Base-by-base conservation (phyloP, 1,140 invertebrate genomes). In the Cherax destructor region DNA sequence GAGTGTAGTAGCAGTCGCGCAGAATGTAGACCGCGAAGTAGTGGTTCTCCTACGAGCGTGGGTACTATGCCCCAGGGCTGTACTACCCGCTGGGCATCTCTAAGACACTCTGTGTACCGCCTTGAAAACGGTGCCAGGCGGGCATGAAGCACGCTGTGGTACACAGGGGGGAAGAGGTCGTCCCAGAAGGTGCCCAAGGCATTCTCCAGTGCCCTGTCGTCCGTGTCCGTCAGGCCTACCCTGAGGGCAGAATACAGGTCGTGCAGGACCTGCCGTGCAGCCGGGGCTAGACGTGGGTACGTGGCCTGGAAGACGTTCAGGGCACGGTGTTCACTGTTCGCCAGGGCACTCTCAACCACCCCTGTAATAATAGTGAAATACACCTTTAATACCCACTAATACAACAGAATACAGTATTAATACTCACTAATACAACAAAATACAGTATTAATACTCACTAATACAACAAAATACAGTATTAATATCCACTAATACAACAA, bases 61-160 rank as follows among this genome's bases (percentile, higher is more conserved):
- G 97, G 97, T 76, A 97, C 96, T 76, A 97, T 96, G 41, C 97
- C 97, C 94, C 98, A 98, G 0, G 98, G 98, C 92, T 96, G 96
- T 1, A 98, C 96, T 13, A 96, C 96, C 10, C 96, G 95, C 90
- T 96, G 96, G n/a, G 96, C 96, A 56, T 96, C 95, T 94, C 96
- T 95, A 91, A 99, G 94, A 93, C 98, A 98, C 56, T 95, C 95
- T 86, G 96, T 96, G 94, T 97, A 98, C 77, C 97, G 96, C 4
- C 96, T 95, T 7, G 96, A 96, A 93, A 98, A 96, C 21, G 93
- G 92, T 47, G 91, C 88, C 65, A 93, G 81, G 24, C 81, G 86
- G 11, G 92, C 65, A 52, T 92, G 91, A 1, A 93, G 92, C 24
- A 92, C 90, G 52, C 89, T 92, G 93, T 97, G 97, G 94, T 98